Conservation (phyloP, 1,140 invertebrate genomes). For the Aphaenogaster floridana region DNA sequence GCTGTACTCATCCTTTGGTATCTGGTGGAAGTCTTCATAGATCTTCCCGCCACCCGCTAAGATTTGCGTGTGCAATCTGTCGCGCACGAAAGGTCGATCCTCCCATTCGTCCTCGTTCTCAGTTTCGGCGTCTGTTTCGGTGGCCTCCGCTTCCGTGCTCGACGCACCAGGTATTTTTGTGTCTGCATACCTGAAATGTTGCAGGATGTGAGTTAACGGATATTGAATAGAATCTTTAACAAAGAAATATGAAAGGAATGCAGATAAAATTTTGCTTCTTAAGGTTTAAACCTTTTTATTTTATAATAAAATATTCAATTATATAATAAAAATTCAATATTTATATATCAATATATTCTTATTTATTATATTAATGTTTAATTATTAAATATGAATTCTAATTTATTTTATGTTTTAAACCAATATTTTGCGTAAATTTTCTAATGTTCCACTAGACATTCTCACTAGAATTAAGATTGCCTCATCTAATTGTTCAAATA, state of each 20-base stretch:
- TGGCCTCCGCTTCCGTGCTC: background rate
- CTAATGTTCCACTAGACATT: background rate
- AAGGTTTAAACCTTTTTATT: background rate
- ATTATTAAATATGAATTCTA: too few species aligned
- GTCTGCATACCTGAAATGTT: background rate
- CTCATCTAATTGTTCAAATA: background rate
- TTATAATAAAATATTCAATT: background rate
- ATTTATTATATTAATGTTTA: background rate
- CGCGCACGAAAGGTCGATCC: slow-evolving; percentile 87
- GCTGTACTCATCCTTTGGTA: slow-evolving; percentile 87
- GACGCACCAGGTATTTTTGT: background rate
- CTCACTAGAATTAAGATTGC: background rate
- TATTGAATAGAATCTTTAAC: background rate
- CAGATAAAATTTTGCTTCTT: background rate
- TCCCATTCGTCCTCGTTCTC: slow-evolving; percentile 87
- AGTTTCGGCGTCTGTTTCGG: slow-evolving; percentile 70
- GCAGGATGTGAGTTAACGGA: background rate
- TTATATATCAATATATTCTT: background rate
- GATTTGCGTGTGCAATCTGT: slow-evolving; percentile 87
- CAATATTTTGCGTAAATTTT: background rate
- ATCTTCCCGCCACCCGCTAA: slow-evolving; percentile 87
- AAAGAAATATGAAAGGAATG: background rate
- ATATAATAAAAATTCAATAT: background rate
- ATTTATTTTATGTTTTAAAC: background rate
- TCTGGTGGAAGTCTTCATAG: slow-evolving; percentile 88